These are phyloP conservation scores for Priocnemis perturbator DNA, from an alignment of 2,888 invertebrate species.

Conservation along the genomic window DNA sequence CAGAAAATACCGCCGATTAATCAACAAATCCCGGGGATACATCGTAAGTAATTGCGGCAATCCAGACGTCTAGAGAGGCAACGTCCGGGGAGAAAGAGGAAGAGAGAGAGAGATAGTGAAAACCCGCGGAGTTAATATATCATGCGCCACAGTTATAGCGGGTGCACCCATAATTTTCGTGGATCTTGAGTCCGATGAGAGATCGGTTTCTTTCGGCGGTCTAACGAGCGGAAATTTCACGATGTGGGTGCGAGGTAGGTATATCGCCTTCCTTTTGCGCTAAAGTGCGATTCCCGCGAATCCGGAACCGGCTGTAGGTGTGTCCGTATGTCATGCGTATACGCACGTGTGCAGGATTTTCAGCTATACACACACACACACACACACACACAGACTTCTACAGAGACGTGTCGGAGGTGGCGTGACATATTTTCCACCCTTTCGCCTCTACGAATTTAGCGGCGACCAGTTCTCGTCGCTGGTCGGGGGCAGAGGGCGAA, in stretches of 20 bases:
- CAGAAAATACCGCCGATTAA: slow-evolving; percentile 8
- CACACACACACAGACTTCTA: too few relatives aligned
- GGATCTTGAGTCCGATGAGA: slow-evolving; percentile 25
- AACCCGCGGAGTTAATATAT: slow-evolving; percentile 29
- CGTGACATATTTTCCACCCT: slow-evolving; percentile 41
- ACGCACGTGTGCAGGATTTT: not conserved
- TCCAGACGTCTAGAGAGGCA: slow-evolving; percentile 1
- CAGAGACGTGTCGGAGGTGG: slow-evolving; percentile 29
- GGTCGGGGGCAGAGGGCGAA: slow-evolving; percentile 33
- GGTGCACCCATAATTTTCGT: slow-evolving; percentile 40
- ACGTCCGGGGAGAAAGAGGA: slow-evolving; percentile 9
- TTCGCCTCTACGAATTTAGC: slow-evolving; percentile 39
- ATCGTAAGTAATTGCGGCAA: slow-evolving; percentile 7
- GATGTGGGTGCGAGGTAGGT: slow-evolving; percentile 10
- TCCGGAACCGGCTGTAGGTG: not conserved
- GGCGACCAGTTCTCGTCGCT: slow-evolving; percentile 13
- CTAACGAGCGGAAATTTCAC: slow-evolving; percentile 52
- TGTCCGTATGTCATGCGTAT: not conserved
- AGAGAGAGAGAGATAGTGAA: slow-evolving; percentile 24
- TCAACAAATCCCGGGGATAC: slow-evolving; percentile 7
- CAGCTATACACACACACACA: not conserved
- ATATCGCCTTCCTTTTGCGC: not conserved
- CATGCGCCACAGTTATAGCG: slow-evolving; percentile 24
- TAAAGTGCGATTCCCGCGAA: not conserved
- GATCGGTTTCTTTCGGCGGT: slow-evolving; percentile 40